These are phyloP conservation scores for Drosophila bunnanda DNA, from an alignment of 2,888 invertebrate species.

Conservation along the genomic window DNA sequence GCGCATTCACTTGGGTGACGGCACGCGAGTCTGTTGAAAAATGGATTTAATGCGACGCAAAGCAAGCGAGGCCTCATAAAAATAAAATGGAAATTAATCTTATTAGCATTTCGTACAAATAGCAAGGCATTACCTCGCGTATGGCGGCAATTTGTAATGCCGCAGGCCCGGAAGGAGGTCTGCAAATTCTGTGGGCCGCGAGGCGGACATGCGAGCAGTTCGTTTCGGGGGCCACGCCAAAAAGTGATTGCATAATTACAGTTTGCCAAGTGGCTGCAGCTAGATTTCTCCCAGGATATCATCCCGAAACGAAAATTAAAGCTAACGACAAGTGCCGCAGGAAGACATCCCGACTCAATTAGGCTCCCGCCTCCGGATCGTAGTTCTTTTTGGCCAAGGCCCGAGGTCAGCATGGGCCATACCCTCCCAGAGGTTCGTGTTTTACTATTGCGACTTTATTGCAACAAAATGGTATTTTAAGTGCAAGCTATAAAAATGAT, in stretches of 20 bases:
- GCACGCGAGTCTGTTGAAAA: constrained; percentile 65
- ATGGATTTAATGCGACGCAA: constrained; percentile 50
- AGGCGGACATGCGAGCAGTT: constrained; percentile 50
- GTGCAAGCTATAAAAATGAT: constrained; percentile 78
- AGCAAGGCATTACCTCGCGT: constrained; percentile 72
- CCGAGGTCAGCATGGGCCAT: constrained; percentile 23
- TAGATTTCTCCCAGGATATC: constrained; percentile 12
- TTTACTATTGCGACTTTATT: constrained; percentile 44
- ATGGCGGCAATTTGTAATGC: constrained; percentile 74
- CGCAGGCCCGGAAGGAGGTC: constrained; percentile 13
- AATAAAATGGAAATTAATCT: constrained; percentile 70
- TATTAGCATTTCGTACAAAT: constrained; percentile 80
- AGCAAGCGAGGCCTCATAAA: constrained; percentile 37
- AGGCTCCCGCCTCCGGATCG: constrained; percentile 5
- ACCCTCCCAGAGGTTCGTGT: constrained; percentile 27
- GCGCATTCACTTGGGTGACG: constrained; percentile 26
- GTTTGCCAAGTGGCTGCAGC: background rate
- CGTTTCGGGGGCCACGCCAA: constrained; percentile 44
- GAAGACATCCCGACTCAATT: constrained; percentile 36
- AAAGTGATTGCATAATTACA: constrained; percentile 58
- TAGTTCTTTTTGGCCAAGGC: background rate
- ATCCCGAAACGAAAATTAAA: constrained; percentile 35
- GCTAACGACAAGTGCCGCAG: constrained; percentile 24
- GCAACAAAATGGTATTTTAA: constrained; percentile 67
- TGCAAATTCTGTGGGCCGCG: constrained; percentile 1